These are phyloP conservation scores for Orbicella faveolata DNA, from an alignment of 64 coral and sea anemone genomes.

Conservation along the genomic window DNA sequence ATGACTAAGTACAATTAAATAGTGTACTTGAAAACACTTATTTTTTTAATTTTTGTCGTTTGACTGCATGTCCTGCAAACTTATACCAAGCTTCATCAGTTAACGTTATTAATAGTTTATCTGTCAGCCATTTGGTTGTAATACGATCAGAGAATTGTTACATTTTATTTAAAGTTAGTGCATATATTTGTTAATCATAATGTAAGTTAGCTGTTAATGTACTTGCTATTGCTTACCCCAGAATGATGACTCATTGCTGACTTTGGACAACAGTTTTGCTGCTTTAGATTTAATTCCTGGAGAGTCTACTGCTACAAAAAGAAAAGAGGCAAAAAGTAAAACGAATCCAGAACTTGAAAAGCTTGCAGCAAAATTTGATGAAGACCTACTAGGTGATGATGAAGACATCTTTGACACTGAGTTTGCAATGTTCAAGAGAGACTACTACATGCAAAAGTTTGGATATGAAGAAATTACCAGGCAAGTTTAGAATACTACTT, in stretches of 20 bases:
- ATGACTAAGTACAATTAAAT: too few species aligned
- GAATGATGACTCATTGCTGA: slow-evolving; percentile 28
- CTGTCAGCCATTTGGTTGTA: too few species aligned
- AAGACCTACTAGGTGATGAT: slow-evolving; percentile 60
- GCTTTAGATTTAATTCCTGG: slow-evolving; percentile 47
- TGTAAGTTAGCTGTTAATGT: too few species aligned
- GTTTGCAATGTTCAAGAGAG: slow-evolving; percentile 87
- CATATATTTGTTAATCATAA: too few species aligned
- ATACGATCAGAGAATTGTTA: too few species aligned
- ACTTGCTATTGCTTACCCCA: background rate
- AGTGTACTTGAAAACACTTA: too few species aligned
- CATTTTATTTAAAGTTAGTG: too few species aligned
- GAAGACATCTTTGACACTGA: slow-evolving; percentile 87
- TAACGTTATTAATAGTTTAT: too few species aligned
- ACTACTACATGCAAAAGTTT: slow-evolving; percentile 94
- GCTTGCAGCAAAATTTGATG: slow-evolving; percentile 45
- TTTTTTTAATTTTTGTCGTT: too few species aligned
- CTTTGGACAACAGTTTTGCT: slow-evolving; percentile 56
- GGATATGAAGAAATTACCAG: slow-evolving; percentile 73
- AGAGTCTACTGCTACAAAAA: slow-evolving; percentile 11
- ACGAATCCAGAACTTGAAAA: slow-evolving; percentile 59
- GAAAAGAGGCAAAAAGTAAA: slow-evolving; percentile 9
- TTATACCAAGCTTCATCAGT: too few species aligned
- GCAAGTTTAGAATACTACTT: slow-evolving; percentile 4
- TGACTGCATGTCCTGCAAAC: too few species aligned